Percentiles rank a stretch among this genome's conserved stretches.
These are phyloP conservation scores for Pollimyrus isidori DNA, from an alignment of 2,113 vertebrate genomes.

Conservation along the genomic window DNA sequence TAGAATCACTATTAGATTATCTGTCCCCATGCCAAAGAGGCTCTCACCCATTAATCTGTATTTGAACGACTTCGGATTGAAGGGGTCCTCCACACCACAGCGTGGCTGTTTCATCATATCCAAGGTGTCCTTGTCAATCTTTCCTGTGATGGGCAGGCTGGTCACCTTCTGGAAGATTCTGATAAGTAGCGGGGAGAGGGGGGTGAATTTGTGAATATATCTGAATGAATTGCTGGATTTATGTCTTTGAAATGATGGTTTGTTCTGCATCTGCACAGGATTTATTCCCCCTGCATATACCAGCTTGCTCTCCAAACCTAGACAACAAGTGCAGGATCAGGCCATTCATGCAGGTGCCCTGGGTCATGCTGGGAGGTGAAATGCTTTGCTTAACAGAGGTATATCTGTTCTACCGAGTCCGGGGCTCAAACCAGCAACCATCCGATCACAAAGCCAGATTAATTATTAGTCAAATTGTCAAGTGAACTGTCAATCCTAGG, in stretches of 20 bases:
- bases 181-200: not conserved
- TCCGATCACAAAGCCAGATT: not conserved
- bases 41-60: constrained; percentile 65
- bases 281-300: not conserved
- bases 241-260: not conserved
- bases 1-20: not conserved
- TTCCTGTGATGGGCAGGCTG: constrained; percentile 56
- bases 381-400: not conserved
- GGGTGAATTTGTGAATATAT: not conserved
- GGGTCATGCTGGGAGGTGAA: not conserved
- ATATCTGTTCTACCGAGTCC: not conserved
- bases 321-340: not conserved
- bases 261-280: not conserved
- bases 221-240: not conserved
- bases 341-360: not conserved
- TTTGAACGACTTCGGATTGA: constrained; percentile 57
- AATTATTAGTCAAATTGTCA: not conserved
- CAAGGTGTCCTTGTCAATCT: constrained; percentile 55
- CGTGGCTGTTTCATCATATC: constrained; percentile 66
- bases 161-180: constrained; percentile 63
- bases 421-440: not conserved
- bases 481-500: not conserved
- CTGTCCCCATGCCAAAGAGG: not conserved
- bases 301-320: not conserved
- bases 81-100: constrained; percentile 70